These are phyloP conservation scores for Rhabdomys dilectus DNA, from an alignment of 2,113 vertebrate species.

Conservation along the genomic window DNA sequence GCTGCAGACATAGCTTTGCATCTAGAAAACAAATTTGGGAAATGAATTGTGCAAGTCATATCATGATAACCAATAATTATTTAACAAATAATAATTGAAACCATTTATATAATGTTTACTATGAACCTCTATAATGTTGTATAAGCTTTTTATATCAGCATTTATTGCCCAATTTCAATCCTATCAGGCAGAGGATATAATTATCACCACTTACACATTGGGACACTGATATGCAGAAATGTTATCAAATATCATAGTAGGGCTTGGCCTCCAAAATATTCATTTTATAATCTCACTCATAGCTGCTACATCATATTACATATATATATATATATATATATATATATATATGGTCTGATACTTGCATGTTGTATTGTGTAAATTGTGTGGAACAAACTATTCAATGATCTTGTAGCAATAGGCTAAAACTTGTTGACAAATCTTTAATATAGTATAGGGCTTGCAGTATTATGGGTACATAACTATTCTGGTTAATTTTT, in stretches of 20 bases:
- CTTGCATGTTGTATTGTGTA: neutral
- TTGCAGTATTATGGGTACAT: neutral
- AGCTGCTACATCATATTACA: neutral
- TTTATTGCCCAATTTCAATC: neutral
- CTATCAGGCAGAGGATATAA: neutral
- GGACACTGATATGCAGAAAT: neutral
- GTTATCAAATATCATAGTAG: neutral
- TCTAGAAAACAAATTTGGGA: neutral
- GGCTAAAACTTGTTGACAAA: neutral
- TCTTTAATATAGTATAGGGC: neutral
- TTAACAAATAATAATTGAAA: neutral
- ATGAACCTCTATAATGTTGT: neutral
- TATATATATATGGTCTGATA: too few relatives aligned
- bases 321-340: too few relatives aligned
- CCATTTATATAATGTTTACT: neutral
- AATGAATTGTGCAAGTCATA: neutral
- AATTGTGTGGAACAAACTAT: too few relatives aligned
- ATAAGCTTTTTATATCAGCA: neutral
- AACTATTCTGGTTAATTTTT: neutral
- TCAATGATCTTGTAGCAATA: neutral
- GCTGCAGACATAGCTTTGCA: neutral
- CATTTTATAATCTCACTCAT: neutral
- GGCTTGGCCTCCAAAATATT: neutral
- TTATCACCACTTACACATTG: neutral
- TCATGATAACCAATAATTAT: neutral